A percentile compares a stretch with the other conserved stretches of the same genome.
Evolutionary conservation across 2,113 vertebrate genomes (phyloP).

Genomic region (Channa maculata): DNA sequence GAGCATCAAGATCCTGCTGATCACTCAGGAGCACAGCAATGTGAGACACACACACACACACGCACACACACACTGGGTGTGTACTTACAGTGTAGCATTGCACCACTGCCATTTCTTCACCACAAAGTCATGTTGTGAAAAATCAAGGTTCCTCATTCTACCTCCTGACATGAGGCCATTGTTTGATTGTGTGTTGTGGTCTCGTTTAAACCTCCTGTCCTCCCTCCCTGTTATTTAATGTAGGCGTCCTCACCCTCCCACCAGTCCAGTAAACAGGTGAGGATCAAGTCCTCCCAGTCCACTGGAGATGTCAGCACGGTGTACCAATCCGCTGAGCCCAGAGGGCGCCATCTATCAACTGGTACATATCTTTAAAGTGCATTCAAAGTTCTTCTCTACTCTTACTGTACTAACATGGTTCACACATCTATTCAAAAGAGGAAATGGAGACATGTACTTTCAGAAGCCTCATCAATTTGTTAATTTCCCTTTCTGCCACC

Average conservation of each 20-base stretch:
- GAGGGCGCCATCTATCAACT: constrained; percentile 93
- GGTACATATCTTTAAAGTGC: constrained; percentile 41
- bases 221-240: not conserved
- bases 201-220: constrained; percentile 10
- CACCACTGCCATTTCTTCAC: constrained; percentile 49
- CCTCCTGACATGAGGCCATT: not conserved
- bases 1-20: constrained; percentile 93
- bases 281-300: constrained; percentile 96
- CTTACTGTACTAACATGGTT: not conserved
- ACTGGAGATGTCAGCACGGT: constrained; percentile 90
- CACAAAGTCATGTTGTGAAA: constrained; percentile 31
- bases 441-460: not conserved
- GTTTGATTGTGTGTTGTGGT: not conserved
- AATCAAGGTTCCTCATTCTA: constrained; percentile 48
- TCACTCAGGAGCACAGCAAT: constrained; percentile 90
- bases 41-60: constrained; percentile 79
- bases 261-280: constrained; percentile 91
- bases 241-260: constrained; percentile 86
- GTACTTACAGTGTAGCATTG: constrained; percentile 10
- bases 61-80: not conserved
- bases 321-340: constrained; percentile 90
- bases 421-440: not conserved
- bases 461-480: not conserved
- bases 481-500: constrained; percentile 2
- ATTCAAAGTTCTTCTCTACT: not conserved